A percentile compares a stretch with the other conserved stretches of the same genome.
phyloP scores from a whole-genome alignment of 2,888 invertebrate species.

The Drosophila flavopinicola region DNA sequence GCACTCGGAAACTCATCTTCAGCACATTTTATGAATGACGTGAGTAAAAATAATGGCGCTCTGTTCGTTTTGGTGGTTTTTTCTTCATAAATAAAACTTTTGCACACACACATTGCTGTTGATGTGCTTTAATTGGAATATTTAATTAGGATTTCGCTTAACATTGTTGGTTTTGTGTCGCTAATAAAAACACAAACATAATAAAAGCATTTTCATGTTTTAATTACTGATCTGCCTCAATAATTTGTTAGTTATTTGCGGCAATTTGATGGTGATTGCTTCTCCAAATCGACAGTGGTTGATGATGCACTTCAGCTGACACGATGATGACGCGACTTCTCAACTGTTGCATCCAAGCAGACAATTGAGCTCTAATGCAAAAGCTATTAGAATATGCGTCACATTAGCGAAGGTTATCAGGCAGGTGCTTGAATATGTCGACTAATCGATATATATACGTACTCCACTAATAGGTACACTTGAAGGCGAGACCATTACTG shows the following conservation, averaged over 20 bases:
- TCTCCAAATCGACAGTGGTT: slow-evolving; percentile 16
- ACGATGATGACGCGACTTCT: slow-evolving; percentile 21
- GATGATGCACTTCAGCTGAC: slow-evolving; percentile 5
- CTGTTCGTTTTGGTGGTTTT: background rate
- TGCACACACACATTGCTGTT: slow-evolving; percentile 19
- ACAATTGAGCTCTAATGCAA: background rate
- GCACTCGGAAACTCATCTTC: background rate
- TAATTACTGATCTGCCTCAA: slow-evolving; percentile 74
- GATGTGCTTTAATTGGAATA: slow-evolving; percentile 33
- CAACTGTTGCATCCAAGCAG: slow-evolving; percentile 12
- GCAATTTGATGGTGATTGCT: slow-evolving; percentile 52
- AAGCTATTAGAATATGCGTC: slow-evolving; percentile 15
- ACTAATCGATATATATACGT: slow-evolving; percentile 25
- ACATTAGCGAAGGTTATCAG: slow-evolving; percentile 26
- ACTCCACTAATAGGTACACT: slow-evolving; percentile 5
- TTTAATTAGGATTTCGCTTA: slow-evolving; percentile 29
- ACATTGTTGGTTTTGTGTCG: slow-evolving; percentile 15
- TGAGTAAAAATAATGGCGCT: slow-evolving; percentile 12
- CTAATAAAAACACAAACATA: slow-evolving; percentile 20
- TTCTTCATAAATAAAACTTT: slow-evolving; percentile 22
- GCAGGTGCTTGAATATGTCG: slow-evolving; percentile 13
- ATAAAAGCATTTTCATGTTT: slow-evolving; percentile 72
- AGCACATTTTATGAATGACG: background rate
- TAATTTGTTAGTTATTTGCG: slow-evolving; percentile 72
- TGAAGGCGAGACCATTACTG: slow-evolving; percentile 12